Percentiles rank a stretch among this genome's conserved stretches.
These are phyloP conservation scores for Echeneis naucrates DNA, from an alignment of 2,797 vertebrate genomes.

Conservation along the genomic window DNA sequence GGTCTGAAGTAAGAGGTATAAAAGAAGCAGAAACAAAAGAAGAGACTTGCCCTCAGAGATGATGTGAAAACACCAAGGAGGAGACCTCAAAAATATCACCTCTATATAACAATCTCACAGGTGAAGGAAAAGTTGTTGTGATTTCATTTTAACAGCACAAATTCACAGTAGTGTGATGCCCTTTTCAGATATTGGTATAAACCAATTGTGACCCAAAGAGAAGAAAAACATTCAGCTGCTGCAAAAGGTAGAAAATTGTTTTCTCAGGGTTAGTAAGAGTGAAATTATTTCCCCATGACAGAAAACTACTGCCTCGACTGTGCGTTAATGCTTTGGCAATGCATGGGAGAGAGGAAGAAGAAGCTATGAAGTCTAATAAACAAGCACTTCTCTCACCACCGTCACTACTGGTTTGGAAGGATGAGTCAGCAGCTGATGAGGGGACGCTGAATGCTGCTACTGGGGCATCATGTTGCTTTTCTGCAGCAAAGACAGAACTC, in stretches of 20 bases:
- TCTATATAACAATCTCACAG: constrained; percentile 18
- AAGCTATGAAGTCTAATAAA: constrained; percentile 60
- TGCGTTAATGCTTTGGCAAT: constrained; percentile 61
- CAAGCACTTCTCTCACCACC: constrained; percentile 91
- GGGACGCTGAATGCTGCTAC: constrained; percentile 49
- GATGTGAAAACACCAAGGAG: constrained; percentile 32
- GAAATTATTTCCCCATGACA: constrained; percentile 44
- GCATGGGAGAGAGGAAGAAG: constrained; percentile 47
- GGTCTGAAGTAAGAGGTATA: constrained; percentile 32
- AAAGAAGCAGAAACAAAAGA: constrained; percentile 42
- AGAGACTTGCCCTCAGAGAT: constrained; percentile 27
- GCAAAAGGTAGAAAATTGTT: constrained; percentile 16
- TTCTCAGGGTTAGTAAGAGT: constrained; percentile 44
- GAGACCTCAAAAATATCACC: constrained; percentile 17
- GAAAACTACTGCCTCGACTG: constrained; percentile 34
- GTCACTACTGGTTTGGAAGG: constrained; percentile 78
- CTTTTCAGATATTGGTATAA: constrained; percentile 27
- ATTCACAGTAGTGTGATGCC: constrained; percentile 1
- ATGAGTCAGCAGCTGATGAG: constrained; percentile 81
- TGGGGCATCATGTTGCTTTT: constrained; percentile 69
- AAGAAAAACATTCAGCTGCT: constrained; percentile 25
- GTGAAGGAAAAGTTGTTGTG: constrained; percentile 28
- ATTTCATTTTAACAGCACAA: constrained; percentile 35
- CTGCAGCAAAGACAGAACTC: constrained; percentile 83
- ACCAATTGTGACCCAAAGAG: constrained; percentile 41